A percentile compares a stretch with the other conserved stretches of the same genome.
phyloP scores from a whole-genome alignment of 1,140 invertebrate genomes.

The Drosophila lacteicornis region DNA sequence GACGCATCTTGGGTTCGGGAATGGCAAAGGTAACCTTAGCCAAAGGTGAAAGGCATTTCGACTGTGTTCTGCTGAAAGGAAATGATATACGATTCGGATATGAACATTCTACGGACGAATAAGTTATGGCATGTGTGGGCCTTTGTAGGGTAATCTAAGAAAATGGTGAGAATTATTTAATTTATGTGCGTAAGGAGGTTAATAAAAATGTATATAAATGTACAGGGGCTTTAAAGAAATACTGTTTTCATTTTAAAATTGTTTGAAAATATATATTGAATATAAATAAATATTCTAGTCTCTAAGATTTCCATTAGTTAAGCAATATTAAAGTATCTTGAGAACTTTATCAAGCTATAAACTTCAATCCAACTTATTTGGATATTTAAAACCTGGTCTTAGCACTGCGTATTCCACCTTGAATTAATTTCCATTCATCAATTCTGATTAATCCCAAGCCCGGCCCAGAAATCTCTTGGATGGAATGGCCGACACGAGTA shows the following conservation, averaged over 20 bases:
- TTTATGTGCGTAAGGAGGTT: conserved; percentile 8
- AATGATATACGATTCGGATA: conserved; percentile 40
- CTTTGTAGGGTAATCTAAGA: conserved; percentile 2
- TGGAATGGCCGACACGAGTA: conserved; percentile 41
- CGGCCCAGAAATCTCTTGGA: conserved; percentile 24
- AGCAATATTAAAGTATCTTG: not conserved
- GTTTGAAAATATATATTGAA: too few relatives aligned
- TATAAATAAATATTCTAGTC: too few relatives aligned
- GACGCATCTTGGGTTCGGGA: conserved; percentile 20
- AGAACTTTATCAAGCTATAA: not conserved
- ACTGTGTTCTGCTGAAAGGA: conserved; percentile 18
- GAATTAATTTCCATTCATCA: conserved; percentile 57
- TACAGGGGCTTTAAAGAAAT: not conserved
- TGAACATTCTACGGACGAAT: conserved; percentile 30
- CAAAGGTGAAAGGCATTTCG: conserved; percentile 39
- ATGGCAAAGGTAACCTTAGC: conserved; percentile 22
- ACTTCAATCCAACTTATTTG: not conserved
- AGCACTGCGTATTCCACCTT: conserved; percentile 18
- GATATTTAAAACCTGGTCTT: conserved; percentile 21
- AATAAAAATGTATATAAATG: not conserved
- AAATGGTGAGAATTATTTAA: conserved; percentile 18
- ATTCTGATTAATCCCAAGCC: conserved; percentile 70
- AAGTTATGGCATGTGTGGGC: conserved; percentile 48
- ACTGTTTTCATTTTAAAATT: not conserved
- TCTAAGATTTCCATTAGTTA: too few relatives aligned